phyloP scores from a whole-genome alignment of 2,797 vertebrate species.

The Rhodeus uyekii region DNA sequence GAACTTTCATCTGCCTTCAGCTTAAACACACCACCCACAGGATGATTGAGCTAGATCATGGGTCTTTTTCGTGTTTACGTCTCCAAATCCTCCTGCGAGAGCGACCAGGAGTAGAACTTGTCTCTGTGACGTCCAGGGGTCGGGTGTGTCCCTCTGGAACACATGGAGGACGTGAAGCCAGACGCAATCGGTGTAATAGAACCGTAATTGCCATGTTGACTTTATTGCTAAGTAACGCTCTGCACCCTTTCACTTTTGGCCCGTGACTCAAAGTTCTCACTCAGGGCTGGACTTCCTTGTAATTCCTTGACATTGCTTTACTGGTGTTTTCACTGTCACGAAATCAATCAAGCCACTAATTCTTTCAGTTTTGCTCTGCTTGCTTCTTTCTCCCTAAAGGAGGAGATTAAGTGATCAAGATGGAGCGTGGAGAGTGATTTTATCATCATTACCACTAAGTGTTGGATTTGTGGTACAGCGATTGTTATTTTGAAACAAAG shows the following conservation, averaged over 20 bases:
- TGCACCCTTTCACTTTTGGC: constrained; percentile 38
- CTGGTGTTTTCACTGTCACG: constrained; percentile 43
- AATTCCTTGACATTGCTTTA: constrained; percentile 56
- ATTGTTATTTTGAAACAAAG: constrained; percentile 41
- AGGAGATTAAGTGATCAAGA: constrained; percentile 9
- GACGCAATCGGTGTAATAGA: constrained; percentile 25
- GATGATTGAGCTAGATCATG: background rate
- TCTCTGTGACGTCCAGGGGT: constrained; percentile 18
- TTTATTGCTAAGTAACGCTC: constrained; percentile 43
- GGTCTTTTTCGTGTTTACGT: constrained; percentile 24
- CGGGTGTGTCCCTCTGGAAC: constrained; percentile 25
- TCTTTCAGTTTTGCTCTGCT: constrained; percentile 55
- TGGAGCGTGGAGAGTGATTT: constrained; percentile 37
- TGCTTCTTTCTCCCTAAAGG: constrained; percentile 35
- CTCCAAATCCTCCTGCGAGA: constrained; percentile 5
- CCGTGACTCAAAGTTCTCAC: constrained; percentile 42
- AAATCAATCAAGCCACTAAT: constrained; percentile 57
- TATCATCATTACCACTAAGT: constrained; percentile 52
- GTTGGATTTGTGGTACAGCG: constrained; percentile 45
- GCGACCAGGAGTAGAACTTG: background rate
- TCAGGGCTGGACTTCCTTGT: constrained; percentile 37
- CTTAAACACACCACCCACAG: constrained; percentile 22
- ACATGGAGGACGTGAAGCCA: constrained; percentile 11
- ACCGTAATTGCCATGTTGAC: constrained; percentile 42
- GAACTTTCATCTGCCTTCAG: background rate